phyloP scores from a whole-genome alignment of 2,797 vertebrate species.

The Betta splendens region DNA sequence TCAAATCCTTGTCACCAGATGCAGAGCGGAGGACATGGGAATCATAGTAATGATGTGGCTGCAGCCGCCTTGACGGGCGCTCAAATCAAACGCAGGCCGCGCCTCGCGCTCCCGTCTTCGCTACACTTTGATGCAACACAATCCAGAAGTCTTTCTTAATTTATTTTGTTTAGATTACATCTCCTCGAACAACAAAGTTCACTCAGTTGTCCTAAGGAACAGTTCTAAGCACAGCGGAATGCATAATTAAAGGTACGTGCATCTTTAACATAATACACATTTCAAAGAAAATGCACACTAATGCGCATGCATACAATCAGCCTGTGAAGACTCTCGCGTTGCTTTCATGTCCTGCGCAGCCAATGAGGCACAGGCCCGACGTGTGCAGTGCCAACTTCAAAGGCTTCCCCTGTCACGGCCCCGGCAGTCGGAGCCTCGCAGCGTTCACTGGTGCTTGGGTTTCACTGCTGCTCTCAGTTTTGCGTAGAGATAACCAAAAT shows the following conservation, averaged over 20 bases:
- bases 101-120: background rate
- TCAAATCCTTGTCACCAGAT: slow-evolving; percentile 56
- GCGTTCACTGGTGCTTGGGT: slow-evolving; percentile 74
- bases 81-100: slow-evolving; percentile 39
- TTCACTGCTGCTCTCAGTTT: slow-evolving; percentile 77
- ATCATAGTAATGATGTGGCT: slow-evolving; percentile 33
- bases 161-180: slow-evolving; percentile 9
- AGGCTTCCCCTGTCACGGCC: slow-evolving; percentile 12
- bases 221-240: slow-evolving; percentile 24
- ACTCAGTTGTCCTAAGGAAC: slow-evolving; percentile 8
- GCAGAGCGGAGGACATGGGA: slow-evolving; percentile 37
- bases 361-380: slow-evolving; percentile 17
- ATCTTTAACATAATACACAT: slow-evolving; percentile 28
- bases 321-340: slow-evolving; percentile 7
- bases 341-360: slow-evolving; percentile 32
- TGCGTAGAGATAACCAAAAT: slow-evolving; percentile 73
- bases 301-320: slow-evolving; percentile 17
- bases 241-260: slow-evolving; percentile 23
- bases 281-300: slow-evolving; percentile 24
- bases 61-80: slow-evolving; percentile 12
- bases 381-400: slow-evolving; percentile 32
- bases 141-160: slow-evolving; percentile 26
- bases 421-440: slow-evolving; percentile 3
- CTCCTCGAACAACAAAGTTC: slow-evolving; percentile 8
- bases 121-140: slow-evolving; percentile 3